phyloP scores from a whole-genome alignment of 2,888 invertebrate species.

The Anthrax anthrax region DNA sequence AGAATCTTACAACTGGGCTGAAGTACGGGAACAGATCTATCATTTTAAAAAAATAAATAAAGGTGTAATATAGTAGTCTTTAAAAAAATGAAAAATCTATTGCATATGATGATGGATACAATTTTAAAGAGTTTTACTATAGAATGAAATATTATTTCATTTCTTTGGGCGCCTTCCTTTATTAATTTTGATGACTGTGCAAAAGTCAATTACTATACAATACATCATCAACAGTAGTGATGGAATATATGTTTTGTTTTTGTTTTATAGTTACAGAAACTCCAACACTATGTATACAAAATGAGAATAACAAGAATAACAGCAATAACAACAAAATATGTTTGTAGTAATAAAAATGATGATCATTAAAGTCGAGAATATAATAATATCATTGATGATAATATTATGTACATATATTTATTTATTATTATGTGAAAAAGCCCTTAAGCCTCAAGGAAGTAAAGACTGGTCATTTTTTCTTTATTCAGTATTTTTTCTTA shows the following conservation, averaged over 20 bases:
- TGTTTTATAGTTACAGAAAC: not conserved
- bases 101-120: too few relatives aligned
- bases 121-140: too few relatives aligned
- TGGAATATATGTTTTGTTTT: too few relatives aligned
- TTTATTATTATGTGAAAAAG: not conserved
- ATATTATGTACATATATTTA: not conserved
- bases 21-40: too few relatives aligned
- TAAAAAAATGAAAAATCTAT: too few relatives aligned
- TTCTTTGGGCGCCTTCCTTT: not conserved
- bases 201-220: slow-evolving; percentile 1
- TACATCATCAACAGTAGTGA: not conserved
- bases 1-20: too few relatives aligned
- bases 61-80: too few relatives aligned
- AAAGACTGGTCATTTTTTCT: not conserved
- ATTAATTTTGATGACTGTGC: slow-evolving; percentile 6
- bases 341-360: not conserved
- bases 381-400: not conserved
- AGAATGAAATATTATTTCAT: too few relatives aligned
- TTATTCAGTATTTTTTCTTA: not conserved
- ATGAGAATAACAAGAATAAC: not conserved
- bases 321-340: too few relatives aligned
- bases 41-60: too few relatives aligned
- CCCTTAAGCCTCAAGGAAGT: not conserved
- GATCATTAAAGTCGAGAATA: not conserved
- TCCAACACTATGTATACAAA: not conserved